phyloP scores from a whole-genome alignment of 37 sponge, comb jelly and placozoan species.

The Sycon ciliatum region DNA sequence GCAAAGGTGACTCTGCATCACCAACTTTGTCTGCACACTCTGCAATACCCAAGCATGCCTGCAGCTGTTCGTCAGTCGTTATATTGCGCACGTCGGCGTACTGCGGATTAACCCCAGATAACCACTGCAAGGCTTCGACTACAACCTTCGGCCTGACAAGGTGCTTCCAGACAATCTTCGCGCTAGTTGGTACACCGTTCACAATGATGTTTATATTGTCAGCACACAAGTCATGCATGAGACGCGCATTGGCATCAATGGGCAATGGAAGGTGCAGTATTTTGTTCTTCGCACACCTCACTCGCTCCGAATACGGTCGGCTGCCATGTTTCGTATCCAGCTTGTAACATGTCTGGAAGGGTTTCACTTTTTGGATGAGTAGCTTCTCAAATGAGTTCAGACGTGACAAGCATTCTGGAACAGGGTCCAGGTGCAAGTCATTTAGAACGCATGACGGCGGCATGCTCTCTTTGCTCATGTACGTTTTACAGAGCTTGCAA shows the following conservation, averaged over 20 bases:
- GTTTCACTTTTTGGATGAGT: conserved; percentile 46
- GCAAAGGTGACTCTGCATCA: too few species aligned
- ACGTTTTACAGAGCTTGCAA: conserved; percentile 33
- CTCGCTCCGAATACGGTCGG: conserved; percentile 40
- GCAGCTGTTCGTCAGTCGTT: too few species aligned
- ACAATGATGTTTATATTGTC: conserved; percentile 34
- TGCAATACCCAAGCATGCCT: too few species aligned
- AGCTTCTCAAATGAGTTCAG: conserved; percentile 37
- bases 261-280: conserved; percentile 35
- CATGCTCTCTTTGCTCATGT: conserved; percentile 27
- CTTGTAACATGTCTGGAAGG: conserved; percentile 40
- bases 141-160: too few species aligned
- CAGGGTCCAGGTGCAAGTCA: conserved; percentile 32
- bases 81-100: too few species aligned
- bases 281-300: conserved; percentile 35
- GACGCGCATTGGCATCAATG: conserved; percentile 39
- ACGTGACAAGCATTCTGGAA: conserved; percentile 32
- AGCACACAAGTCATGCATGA: too few species aligned
- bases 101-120: too few species aligned
- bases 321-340: conserved; percentile 46
- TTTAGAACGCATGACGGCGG: conserved; percentile 50
- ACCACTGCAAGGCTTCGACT: background rate
- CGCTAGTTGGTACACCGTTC: background rate
- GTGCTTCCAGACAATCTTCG: too few species aligned
- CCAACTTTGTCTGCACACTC: too few species aligned